Base-by-base conservation (phyloP, 2,888 invertebrate genomes). In the Nebria brevicollis region DNA sequence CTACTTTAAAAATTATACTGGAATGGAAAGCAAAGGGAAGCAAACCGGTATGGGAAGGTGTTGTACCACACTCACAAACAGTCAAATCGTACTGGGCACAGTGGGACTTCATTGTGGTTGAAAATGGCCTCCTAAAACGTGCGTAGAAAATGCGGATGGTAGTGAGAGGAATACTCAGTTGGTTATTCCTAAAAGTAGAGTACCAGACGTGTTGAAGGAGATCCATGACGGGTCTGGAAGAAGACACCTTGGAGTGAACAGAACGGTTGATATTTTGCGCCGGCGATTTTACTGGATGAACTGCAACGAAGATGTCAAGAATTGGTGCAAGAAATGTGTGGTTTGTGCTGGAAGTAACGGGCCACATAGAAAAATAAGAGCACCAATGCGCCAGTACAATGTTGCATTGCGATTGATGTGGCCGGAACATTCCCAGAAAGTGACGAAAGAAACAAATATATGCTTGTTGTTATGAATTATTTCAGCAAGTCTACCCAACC, bases 401-500 rank as follows among this genome's bases (percentile, higher is more conserved):
- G 83, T 83, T 8, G 80, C 66, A 82, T 84, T 8, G 84, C 84
- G 3, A 81, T 84, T 7, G 85, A 85, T 77, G 83, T 85, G 13
- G 78, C 84, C 1, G 85, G 84, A 84, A 83, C 10, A 83, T 85
- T 20, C 20, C 83, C 84, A 3, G 82, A 75, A 75, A 83, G 84
- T 0, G 68, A 82, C 2, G 73, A 77, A 0, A 84, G 83, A 11
- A 85, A 86, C 75, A 83, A 83, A 25, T 86, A 84, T 77, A 81
- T 85, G 0, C 64, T 86, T n/a, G 85, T 85, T 0, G 83, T 83
- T 1, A 83, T 83, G 83, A 85, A 79, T 82, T 84, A 85, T 42
- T 85, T 86, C 34, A 85, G 82, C 11, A 84, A 85, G 66, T 86
- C 72, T 88, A n/a, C 85, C 85, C 6, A 65, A 25, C 76, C 86